A percentile compares a stretch with the other conserved stretches of the same genome.
phyloP scores from a whole-genome alignment of 2,888 invertebrate genomes.

The Calameuta pallipes region DNA sequence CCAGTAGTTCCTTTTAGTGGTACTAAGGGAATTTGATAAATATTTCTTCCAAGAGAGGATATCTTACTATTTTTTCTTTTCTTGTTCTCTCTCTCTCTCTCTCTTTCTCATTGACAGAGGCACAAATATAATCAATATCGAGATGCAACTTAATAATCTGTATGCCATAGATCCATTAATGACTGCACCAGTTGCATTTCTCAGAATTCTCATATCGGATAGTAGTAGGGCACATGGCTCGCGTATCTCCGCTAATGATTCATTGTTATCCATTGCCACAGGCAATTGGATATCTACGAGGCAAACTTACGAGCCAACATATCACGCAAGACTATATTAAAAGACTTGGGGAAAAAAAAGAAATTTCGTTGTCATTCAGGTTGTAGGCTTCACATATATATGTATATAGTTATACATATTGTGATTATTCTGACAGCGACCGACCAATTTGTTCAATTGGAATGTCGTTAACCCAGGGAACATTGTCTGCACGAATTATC shows the following conservation, averaged over 20 bases:
- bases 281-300: background rate
- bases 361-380: background rate
- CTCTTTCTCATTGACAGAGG: background rate
- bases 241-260: background rate
- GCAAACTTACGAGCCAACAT: background rate
- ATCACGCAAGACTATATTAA: background rate
- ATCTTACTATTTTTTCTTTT: background rate
- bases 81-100: background rate
- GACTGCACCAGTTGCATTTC: conserved; percentile 29
- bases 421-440: background rate
- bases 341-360: background rate
- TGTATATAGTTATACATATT: background rate
- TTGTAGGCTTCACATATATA: background rate
- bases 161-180: background rate
- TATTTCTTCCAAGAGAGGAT: background rate
- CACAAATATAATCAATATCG: background rate
- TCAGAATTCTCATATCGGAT: conserved; percentile 47
- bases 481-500: background rate
- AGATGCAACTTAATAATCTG: background rate
- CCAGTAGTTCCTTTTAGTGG: background rate
- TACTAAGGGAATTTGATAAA: background rate
- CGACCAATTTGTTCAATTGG: background rate
- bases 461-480: background rate
- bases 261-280: background rate
- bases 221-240: conserved; percentile 23